Conservation (phyloP, 2,797 vertebrate genomes). For the Siniperca scherzeri region DNA sequence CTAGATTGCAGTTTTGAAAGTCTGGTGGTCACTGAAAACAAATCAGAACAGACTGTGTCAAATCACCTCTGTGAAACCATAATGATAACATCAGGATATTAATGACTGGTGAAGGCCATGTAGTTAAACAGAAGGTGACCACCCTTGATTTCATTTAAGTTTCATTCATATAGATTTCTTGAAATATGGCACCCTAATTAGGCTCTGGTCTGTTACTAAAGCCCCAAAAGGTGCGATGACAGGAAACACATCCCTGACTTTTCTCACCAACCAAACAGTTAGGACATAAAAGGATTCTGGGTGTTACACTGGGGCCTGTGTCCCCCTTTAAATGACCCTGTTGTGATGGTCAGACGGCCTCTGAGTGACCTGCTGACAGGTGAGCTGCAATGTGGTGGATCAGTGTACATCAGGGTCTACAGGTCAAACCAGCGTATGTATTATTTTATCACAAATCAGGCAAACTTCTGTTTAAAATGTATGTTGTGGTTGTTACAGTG, state of each 20-base stretch:
- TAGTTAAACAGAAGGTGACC: conserved; percentile 14
- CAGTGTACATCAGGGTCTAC: neutral
- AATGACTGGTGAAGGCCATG: neutral
- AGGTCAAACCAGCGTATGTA: neutral
- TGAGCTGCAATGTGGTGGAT: conserved; percentile 52
- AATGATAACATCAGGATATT: neutral
- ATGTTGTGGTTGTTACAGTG: neutral
- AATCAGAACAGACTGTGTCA: neutral
- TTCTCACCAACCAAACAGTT: conserved; percentile 66
- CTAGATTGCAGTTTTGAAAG: neutral
- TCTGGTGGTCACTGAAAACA: neutral
- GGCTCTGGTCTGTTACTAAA: conserved; percentile 30
- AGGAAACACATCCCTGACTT: conserved; percentile 77
- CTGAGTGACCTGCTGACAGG: conserved; percentile 56
- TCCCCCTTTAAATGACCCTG: conserved; percentile 48
- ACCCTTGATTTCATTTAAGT: neutral
- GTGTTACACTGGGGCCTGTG: conserved; percentile 63
- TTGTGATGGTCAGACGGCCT: conserved; percentile 58
- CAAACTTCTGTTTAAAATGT: neutral
- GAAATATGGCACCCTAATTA: conserved; percentile 17
- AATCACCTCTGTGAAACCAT: neutral
- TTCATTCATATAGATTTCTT: conserved; percentile 22
- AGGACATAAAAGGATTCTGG: conserved; percentile 74
- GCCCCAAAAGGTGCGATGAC: conserved; percentile 67
- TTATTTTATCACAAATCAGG: neutral